Percentiles rank a stretch among this genome's conserved stretches.
phyloP scores from a whole-genome alignment of 2,888 invertebrate genomes.

The Esperia sulphurella region DNA sequence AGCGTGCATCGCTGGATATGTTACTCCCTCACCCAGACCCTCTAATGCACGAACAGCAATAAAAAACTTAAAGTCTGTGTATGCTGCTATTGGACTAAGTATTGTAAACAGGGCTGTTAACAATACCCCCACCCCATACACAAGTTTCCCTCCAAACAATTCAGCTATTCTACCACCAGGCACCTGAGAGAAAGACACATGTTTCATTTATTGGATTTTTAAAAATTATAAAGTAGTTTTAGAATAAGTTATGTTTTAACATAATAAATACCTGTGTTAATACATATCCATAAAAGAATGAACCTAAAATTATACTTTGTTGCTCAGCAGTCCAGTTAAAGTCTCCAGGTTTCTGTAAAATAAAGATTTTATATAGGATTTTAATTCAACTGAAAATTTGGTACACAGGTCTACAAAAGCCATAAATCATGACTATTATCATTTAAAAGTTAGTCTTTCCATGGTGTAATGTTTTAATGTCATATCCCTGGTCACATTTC shows the following conservation, averaged over 20 bases:
- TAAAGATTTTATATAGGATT: not conserved
- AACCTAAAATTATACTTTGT: conserved; percentile 89
- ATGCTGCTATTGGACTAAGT: conserved; percentile 90
- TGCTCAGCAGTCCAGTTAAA: conserved; percentile 89
- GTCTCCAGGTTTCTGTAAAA: conserved; percentile 82
- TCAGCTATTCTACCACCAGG: conserved; percentile 92
- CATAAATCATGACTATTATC: too few species aligned
- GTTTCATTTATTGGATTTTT: not conserved
- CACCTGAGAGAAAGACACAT: conserved; percentile 39
- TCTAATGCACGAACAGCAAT: conserved; percentile 87
- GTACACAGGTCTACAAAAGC: too few species aligned
- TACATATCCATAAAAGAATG: conserved; percentile 92
- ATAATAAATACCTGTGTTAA: conserved; percentile 85
- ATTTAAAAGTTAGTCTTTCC: not conserved
- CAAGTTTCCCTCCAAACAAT: conserved; percentile 90
- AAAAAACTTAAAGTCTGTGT: conserved; percentile 82
- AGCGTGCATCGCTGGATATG: conserved; percentile 96
- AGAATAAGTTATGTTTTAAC: not conserved
- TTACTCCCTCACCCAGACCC: conserved; percentile 93
- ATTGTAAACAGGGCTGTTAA: conserved; percentile 90
- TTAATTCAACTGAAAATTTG: too few species aligned
- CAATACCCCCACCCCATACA: conserved; percentile 90
- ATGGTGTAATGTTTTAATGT: not conserved
- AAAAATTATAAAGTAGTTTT: not conserved
- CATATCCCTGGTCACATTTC: too few species aligned